These are phyloP conservation scores for Cheilosia grossa DNA, from an alignment of 2,888 invertebrate genomes.

Conservation along the genomic window DNA sequence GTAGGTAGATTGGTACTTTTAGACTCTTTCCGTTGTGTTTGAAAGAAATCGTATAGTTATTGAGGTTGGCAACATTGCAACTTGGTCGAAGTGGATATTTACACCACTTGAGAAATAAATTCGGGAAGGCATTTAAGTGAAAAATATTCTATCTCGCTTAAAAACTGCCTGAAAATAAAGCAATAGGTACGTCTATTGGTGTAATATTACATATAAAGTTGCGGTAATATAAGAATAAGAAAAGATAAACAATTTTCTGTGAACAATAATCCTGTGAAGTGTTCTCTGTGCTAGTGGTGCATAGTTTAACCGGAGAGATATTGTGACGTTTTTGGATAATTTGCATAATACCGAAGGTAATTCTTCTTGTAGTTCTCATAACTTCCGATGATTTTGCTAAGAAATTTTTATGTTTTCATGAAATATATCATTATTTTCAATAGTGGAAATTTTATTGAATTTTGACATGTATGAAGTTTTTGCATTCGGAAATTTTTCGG, in stretches of 20 bases:
- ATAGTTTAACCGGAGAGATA: neutral
- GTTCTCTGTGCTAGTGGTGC: slow-evolving; percentile 18
- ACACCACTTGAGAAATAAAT: slow-evolving; percentile 36
- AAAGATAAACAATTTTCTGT: slow-evolving; percentile 2
- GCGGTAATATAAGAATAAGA: neutral
- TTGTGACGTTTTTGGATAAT: slow-evolving; percentile 3
- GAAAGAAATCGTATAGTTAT: neutral
- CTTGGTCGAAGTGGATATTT: slow-evolving; percentile 59
- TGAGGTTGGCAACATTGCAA: slow-evolving; percentile 29
- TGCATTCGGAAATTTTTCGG: slow-evolving; percentile 54
- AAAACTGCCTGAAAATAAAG: slow-evolving; percentile 2
- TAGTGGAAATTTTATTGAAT: slow-evolving; percentile 35
- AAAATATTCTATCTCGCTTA: slow-evolving; percentile 4
- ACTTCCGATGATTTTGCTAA: neutral
- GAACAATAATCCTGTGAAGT: slow-evolving; percentile 12
- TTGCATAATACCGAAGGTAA: slow-evolving; percentile 21
- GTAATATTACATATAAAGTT: neutral
- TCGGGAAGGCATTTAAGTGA: slow-evolving; percentile 13
- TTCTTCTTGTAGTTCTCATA: neutral
- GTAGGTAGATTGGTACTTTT: too few relatives aligned
- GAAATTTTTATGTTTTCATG: neutral
- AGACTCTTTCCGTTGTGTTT: neutral
- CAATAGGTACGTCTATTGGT: neutral
- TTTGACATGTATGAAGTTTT: slow-evolving; percentile 67
- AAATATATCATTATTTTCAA: slow-evolving; percentile 27